A percentile compares a stretch with the other conserved stretches of the same genome.
These are phyloP conservation scores for Ceratoteleas bidentatus DNA, from an alignment of 1,140 invertebrate species.

Conservation along the genomic window DNA sequence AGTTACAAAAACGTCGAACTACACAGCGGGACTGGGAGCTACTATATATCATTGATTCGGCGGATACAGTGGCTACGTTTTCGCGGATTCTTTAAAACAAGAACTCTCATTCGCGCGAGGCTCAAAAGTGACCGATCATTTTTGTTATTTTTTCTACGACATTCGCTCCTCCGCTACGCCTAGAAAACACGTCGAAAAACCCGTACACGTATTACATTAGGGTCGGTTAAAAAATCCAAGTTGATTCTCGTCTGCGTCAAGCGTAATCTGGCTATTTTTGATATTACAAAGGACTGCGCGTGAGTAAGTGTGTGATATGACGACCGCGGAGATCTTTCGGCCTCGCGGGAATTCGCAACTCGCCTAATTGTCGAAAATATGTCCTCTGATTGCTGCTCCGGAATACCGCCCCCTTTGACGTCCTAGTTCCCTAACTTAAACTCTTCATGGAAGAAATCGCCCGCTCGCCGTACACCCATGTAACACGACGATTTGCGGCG, in stretches of 20 bases:
- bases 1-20: neutral
- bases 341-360: conserved; percentile 54
- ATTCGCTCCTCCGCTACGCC: conserved; percentile 23
- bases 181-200: conserved; percentile 43
- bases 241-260: conserved; percentile 35
- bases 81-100: conserved; percentile 39
- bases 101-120: conserved; percentile 50
- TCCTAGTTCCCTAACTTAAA: conserved; percentile 39
- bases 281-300: conserved; percentile 56
- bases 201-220: conserved; percentile 8
- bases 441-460: conserved; percentile 67
- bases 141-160: conserved; percentile 7
- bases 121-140: conserved; percentile 24
- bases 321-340: conserved; percentile 43
- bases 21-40: neutral
- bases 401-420: conserved; percentile 1
- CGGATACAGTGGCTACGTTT: conserved; percentile 18
- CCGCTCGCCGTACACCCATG: conserved; percentile 34
- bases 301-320: conserved; percentile 41
- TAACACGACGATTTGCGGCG: conserved; percentile 38
- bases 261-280: conserved; percentile 39
- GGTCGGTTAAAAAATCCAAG: conserved; percentile 47
- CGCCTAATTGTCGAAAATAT: conserved; percentile 49
- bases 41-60: too few species aligned
- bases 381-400: conserved; percentile 26